Percentiles rank a stretch among this genome's conserved stretches.
phyloP scores from a whole-genome alignment of 2,113 vertebrate species.

The Ictidomys tridecemlineatus region DNA sequence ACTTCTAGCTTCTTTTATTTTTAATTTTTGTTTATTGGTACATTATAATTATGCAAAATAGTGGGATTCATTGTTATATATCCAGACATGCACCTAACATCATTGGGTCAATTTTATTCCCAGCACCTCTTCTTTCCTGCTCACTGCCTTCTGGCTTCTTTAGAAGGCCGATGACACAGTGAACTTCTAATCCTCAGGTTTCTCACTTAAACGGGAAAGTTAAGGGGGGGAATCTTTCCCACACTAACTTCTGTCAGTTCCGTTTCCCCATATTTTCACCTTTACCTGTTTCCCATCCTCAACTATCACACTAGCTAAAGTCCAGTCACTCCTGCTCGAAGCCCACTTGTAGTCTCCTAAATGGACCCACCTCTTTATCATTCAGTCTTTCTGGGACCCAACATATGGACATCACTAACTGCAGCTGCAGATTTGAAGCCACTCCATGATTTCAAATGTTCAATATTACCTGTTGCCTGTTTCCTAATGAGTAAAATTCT shows the following conservation, averaged over 20 bases:
- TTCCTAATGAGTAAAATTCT: neutral
- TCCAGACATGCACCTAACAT: no score
- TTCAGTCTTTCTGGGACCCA: neutral
- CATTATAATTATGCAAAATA: no score
- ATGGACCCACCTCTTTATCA: neutral
- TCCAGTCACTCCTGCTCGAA: neutral
- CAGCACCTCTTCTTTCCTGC: no score
- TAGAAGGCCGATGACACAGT: neutral
- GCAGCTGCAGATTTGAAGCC: neutral
- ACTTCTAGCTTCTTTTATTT: neutral
- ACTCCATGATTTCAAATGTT: neutral
- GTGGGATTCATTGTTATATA: no score
- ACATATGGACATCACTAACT: neutral
- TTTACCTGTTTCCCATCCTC: neutral
- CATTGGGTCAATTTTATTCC: no score
- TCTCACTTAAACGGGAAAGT: neutral
- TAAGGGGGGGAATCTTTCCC: neutral
- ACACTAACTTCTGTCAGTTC: neutral
- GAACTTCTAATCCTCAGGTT: neutral
- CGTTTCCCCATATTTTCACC: neutral
- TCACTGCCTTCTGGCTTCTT: neutral
- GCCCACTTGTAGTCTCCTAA: neutral
- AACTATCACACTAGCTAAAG: neutral
- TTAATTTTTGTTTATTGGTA: no score
- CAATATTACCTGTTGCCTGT: neutral